A percentile compares a stretch with the other conserved stretches of the same genome.
Conservation (phyloP, 2,797 vertebrate species). For the Pagetopsis macropterus region DNA sequence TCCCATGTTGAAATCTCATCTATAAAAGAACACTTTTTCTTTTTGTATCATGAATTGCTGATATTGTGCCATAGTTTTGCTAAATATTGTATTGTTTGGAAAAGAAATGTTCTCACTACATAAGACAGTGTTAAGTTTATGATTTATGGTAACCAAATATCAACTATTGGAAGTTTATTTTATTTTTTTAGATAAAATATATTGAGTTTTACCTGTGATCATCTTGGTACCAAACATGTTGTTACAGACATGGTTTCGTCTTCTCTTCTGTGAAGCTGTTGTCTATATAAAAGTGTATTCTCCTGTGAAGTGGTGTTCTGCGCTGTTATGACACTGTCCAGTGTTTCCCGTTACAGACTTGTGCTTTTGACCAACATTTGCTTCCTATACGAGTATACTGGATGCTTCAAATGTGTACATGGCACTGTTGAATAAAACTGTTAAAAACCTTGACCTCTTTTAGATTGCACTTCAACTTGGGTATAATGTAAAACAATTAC, state of each 20-base stretch:
- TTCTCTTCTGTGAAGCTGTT: constrained; percentile 86
- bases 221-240: constrained; percentile 81
- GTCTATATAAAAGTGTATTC: constrained; percentile 70
- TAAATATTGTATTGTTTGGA: constrained; percentile 42
- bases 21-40: not conserved
- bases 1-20: constrained; percentile 27
- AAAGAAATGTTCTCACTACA: constrained; percentile 34
- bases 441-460: constrained; percentile 37
- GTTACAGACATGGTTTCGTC: constrained; percentile 83
- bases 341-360: constrained; percentile 68
- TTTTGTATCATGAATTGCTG: constrained; percentile 36
- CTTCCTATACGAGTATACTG: constrained; percentile 74
- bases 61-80: constrained; percentile 65
- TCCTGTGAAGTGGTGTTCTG: constrained; percentile 76
- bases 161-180: constrained; percentile 20
- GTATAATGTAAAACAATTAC: not conserved
- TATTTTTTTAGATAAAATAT: constrained; percentile 25
- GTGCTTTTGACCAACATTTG: constrained; percentile 70
- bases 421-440: constrained; percentile 81
- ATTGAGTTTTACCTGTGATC: constrained; percentile 60
- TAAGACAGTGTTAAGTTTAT: constrained; percentile 41
- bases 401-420: constrained; percentile 76
- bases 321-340: constrained; percentile 70
- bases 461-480: fast-evolving
- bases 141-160: constrained; percentile 47